These are phyloP conservation scores for Ceratosolen fusciceps DNA, from an alignment of 1,140 invertebrate species.

Conservation along the genomic window DNA sequence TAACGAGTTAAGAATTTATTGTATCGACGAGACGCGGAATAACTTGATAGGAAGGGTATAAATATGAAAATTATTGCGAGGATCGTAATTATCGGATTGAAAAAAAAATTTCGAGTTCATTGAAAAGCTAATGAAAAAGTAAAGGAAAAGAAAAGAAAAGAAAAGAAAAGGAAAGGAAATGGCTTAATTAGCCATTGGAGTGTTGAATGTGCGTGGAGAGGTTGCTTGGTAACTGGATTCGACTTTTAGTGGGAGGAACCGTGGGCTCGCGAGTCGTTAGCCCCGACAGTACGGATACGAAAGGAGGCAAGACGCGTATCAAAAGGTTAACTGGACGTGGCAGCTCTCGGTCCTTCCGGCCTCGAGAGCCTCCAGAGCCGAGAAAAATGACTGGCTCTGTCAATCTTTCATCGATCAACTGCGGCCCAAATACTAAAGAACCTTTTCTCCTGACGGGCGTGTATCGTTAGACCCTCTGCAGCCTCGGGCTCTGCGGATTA, in stretches of 20 bases:
- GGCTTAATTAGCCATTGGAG: no score
- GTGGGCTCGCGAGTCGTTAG: not conserved
- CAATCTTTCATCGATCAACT: slow-evolving; percentile 42
- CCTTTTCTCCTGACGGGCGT: slow-evolving; percentile 19
- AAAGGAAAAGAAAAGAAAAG: no score
- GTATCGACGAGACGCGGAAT: no score
- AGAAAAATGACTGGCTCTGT: slow-evolving; percentile 12
- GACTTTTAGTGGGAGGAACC: not conserved
- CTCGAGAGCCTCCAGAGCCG: not conserved
- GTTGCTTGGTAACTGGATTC: not conserved
- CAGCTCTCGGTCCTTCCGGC: not conserved
- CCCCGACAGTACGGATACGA: not conserved
- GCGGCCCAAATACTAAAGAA: not conserved
- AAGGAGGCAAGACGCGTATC: not conserved
- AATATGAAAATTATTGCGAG: no score
- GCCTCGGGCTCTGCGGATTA: no score
- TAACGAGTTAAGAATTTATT: no score
- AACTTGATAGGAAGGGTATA: no score
- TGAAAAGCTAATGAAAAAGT: no score
- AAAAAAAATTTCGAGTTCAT: no score
- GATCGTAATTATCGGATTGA: no score
- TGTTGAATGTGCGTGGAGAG: no score
- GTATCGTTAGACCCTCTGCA: not conserved
- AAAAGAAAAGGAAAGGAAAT: no score
- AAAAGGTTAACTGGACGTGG: not conserved